A percentile compares a stretch with the other conserved stretches of the same genome.
phyloP scores from a whole-genome alignment of 2,888 invertebrate species.

The Fragum whitleyi region DNA sequence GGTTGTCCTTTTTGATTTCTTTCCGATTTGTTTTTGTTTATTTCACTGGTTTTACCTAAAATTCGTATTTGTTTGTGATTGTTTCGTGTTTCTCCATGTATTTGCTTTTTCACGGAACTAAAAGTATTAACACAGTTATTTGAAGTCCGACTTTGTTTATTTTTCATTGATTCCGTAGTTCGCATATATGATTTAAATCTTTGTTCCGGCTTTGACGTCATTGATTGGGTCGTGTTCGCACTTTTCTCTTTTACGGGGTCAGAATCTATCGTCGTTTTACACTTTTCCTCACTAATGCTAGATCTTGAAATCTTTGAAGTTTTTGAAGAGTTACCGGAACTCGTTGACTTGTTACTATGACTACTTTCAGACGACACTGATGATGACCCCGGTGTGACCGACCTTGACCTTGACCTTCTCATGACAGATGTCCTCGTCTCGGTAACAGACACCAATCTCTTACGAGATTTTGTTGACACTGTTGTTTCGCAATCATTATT shows the following conservation, averaged over 20 bases:
- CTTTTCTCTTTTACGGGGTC: not conserved
- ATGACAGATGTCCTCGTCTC: not conserved
- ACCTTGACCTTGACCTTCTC: constrained; percentile 30
- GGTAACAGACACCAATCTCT: not conserved
- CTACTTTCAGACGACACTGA: constrained; percentile 29
- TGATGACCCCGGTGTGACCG: constrained; percentile 23
- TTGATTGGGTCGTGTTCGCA: not conserved
- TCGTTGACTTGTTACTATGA: constrained; percentile 14
- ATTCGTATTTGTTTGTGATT: not conserved
- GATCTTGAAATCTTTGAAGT: not conserved
- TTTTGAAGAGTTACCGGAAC: not conserved
- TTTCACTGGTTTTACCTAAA: not conserved
- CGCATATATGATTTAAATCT: constrained; percentile 20
- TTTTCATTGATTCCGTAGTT: constrained; percentile 12
- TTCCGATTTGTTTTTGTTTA: not conserved
- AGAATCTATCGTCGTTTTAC: not conserved
- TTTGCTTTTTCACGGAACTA: too few relatives aligned
- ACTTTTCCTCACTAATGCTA: not conserved
- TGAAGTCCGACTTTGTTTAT: not conserved
- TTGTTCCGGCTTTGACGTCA: not conserved
- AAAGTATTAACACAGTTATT: not conserved
- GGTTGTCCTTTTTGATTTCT: not conserved
- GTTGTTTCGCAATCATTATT: not conserved
- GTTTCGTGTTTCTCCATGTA: too few relatives aligned
- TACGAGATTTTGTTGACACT: not conserved